Base-by-base conservation (phyloP, 2,113 vertebrate genomes). In the Tympanuchus pallidicinctus region DNA sequence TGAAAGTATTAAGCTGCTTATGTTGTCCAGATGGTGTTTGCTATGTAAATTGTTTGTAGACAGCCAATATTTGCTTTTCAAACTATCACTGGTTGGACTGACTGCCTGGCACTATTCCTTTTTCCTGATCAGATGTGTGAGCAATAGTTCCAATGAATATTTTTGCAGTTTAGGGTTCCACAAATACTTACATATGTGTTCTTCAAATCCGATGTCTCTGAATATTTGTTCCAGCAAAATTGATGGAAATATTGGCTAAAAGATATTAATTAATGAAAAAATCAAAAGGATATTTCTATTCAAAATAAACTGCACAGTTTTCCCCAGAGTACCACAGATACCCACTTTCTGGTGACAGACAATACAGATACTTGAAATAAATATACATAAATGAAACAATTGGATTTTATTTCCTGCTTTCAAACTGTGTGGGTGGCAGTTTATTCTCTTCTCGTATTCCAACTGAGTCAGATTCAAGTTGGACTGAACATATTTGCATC, bases 331-430 rank as follows among this genome's bases (percentile, higher is more conserved):
- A 81, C 88, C 21, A 81, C 69, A 86, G 57, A 86, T 65, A 78
- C 28, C 12, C 11, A 0, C 90, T 82, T 42, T 93, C 69, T 90
- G 50, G 25, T 90, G 61, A 32, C 5, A 91, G 82, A 94, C 69
- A 90, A 94, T 74, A 43, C 34, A 90, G 60, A 88, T 81, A 88
- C 45, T 88, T 88, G n/a, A 93, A 86, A 89, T 88, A 91, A 87
- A 90, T 88, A 59, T 80, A 90, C 60, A 92, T 89, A 91, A 91
- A 86, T 92, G 67, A 91, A 88, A 83, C 82, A 78, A 90, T n/a
- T 64, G 32, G 66, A 92, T 90, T 95, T 86, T 90, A 78, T 86
- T 96, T 96, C 80, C 61, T 91, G 47, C 80, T 90, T 86, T 47
- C 38, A 81, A 64, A 60, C 32, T 81, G 17, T 71, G 82, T 95